Base-by-base conservation (phyloP, 2,888 invertebrate genomes). In the Lampropteryx suffumata region DNA sequence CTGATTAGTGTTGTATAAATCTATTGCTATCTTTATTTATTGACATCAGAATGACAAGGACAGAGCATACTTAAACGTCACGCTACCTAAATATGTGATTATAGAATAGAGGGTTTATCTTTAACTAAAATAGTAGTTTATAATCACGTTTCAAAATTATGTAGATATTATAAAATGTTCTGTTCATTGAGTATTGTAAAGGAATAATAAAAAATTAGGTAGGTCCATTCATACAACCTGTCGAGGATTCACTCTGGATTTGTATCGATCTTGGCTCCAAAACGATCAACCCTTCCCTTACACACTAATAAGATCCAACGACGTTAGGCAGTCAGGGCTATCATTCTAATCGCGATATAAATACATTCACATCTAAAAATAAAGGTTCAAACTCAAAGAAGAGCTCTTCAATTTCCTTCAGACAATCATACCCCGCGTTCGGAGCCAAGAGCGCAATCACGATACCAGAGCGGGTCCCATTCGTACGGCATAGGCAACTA, bases 401-500 rank as follows among this genome's bases (percentile, higher is more conserved):
- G 24, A 26, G 9, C 26, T 36, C 12, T 36, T 14, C 37, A 6
- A 36, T 29, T 44, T 39, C 32, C 32, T 7, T 39, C 27, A 39
- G 13, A 33, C 14, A 27, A 14, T 30, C 24, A 6, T 28, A 43
- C 11, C 27, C 3, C 28, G 28, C 24, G 26, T 49, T 35, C 46
- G 51, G 51, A 58, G 57, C 27, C 51, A 50, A 43, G 60, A 51
- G 24, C n/a, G 9, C 24, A 21, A 45, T 26, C 27, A 34, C 39
- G 32, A 41, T 27, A 13, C 45, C 48, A 40, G 56, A 53, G 50
- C 45, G 57, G 44, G 41, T 48, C 42, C 42, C 13, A 40, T 46
- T 29, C 37, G 45, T 49, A 53, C 39, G 50, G 56, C 48, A 34
- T 50, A 53, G 60, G 55, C 59, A 51, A 53, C 57, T 67, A 71